phyloP scores from a whole-genome alignment of 2,113 vertebrate genomes.

The Thamnaconus septentrionalis region DNA sequence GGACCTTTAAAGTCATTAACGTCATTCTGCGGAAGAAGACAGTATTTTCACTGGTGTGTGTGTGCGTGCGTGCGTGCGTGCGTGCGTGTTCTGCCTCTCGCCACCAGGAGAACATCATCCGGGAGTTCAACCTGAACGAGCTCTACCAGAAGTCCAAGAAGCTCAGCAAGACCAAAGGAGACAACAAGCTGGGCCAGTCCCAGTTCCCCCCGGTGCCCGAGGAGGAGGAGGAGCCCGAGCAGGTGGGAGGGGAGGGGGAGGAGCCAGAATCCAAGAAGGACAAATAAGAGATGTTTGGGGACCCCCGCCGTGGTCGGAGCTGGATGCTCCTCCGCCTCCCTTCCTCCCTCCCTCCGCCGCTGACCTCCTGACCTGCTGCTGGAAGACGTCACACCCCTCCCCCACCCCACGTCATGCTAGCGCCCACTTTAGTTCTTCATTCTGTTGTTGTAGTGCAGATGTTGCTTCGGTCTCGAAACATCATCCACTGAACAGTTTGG shows the following conservation, averaged over 20 bases:
- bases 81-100: background rate
- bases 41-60: background rate
- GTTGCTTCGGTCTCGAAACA: no score
- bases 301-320: constrained; percentile 16
- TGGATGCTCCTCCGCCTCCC: background rate
- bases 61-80: background rate
- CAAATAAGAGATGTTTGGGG: constrained; percentile 74
- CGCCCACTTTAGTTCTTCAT: no score
- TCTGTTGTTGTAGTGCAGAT: no score
- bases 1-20: no score
- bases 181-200: constrained; percentile 43
- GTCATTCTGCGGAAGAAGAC: no score
- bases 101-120: constrained; percentile 92
- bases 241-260: constrained; percentile 43
- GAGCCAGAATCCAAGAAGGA: constrained; percentile 86
- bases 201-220: constrained; percentile 73
- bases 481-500: no score
- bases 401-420: no score
- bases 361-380: no score
- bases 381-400: no score
- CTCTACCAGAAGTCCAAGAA: constrained; percentile 91
- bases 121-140: constrained; percentile 94
- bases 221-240: constrained; percentile 69
- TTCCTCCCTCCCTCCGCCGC: background rate
- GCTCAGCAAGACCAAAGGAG: constrained; percentile 72